Evolutionary conservation across 2,113 vertebrate species (phyloP).

Genomic region (Mormyrus iriodes): DNA sequence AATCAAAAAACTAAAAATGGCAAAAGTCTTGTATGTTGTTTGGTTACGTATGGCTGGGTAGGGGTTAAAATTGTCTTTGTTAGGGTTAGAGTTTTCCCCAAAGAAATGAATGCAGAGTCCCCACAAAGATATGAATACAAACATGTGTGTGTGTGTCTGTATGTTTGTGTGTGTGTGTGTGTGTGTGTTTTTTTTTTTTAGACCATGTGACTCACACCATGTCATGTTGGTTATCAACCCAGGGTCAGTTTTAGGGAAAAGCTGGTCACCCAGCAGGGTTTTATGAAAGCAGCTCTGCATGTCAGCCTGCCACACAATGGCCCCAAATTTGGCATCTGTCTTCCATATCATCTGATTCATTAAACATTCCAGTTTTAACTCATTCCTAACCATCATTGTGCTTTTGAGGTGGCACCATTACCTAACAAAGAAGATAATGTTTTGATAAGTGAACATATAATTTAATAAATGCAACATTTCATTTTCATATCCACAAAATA

Average conservation of each 20-base stretch:
- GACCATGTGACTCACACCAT: neutral
- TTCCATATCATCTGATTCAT: conserved; percentile 3
- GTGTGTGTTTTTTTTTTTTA: neutral
- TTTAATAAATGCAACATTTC: neutral
- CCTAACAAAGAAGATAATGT: neutral
- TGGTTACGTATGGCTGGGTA: neutral
- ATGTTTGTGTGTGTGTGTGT: neutral
- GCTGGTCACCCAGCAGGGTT: neutral
- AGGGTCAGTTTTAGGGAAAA: conserved; percentile 4
- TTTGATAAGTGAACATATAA: neutral
- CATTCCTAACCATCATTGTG: conserved; percentile 37
- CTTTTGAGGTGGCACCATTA: neutral
- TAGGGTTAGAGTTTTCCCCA: neutral
- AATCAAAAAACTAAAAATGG: neutral
- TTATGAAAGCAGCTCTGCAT: neutral
- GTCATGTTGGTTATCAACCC: neutral
- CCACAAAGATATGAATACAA: neutral
- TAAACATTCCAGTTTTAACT: conserved; percentile 8
- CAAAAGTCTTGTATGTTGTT: neutral
- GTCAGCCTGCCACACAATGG: conserved; percentile 1
- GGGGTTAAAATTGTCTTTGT: neutral
- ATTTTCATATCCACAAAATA: neutral
- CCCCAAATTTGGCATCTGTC: conserved; percentile 11
- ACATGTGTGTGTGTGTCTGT: neutral
- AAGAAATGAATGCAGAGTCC: neutral